These are phyloP conservation scores for Neosilurus hyrtlii DNA, from an alignment of 2,797 vertebrate species.

Conservation along the genomic window DNA sequence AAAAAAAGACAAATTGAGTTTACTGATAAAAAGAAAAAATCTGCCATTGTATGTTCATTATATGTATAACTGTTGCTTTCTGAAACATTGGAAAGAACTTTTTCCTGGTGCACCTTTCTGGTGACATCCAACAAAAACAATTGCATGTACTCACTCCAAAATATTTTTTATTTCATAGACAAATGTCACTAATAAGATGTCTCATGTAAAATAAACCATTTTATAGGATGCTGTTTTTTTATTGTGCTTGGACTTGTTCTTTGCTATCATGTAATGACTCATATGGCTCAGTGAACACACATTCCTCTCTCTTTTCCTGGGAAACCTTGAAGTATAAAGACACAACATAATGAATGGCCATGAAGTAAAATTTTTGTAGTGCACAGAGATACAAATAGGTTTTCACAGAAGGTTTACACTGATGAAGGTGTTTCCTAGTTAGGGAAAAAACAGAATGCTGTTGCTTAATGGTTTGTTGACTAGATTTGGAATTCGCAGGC, in stretches of 20 bases:
- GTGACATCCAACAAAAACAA: slow-evolving; percentile 14
- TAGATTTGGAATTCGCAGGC: slow-evolving; percentile 60
- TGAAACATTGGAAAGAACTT: slow-evolving; percentile 48
- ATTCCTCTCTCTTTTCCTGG: neutral
- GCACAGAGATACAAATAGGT: neutral
- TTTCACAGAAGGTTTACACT: neutral
- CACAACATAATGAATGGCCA: slow-evolving; percentile 25
- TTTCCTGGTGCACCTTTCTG: slow-evolving; percentile 63
- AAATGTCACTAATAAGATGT: slow-evolving; percentile 68
- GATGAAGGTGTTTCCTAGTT: neutral
- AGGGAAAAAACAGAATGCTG: neutral
- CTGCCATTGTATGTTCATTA: neutral
- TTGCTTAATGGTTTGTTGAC: slow-evolving; percentile 45
- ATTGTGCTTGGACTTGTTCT: neutral
- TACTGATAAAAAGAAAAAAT: slow-evolving; percentile 8
- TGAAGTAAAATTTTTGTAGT: neutral
- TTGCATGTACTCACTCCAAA: slow-evolving; percentile 25
- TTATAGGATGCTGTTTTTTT: slow-evolving; percentile 58
- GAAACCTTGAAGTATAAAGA: slow-evolving; percentile 20
- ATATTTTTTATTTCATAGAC: slow-evolving; percentile 63
- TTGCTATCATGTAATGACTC: neutral
- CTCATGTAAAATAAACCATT: slow-evolving; percentile 68
- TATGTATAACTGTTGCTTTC: slow-evolving; percentile 34
- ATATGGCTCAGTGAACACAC: neutral
- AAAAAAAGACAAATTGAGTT: slow-evolving; percentile 26